Evolutionary conservation across 2,113 vertebrate species (phyloP).

Genomic region (Lampris incognitus): DNA sequence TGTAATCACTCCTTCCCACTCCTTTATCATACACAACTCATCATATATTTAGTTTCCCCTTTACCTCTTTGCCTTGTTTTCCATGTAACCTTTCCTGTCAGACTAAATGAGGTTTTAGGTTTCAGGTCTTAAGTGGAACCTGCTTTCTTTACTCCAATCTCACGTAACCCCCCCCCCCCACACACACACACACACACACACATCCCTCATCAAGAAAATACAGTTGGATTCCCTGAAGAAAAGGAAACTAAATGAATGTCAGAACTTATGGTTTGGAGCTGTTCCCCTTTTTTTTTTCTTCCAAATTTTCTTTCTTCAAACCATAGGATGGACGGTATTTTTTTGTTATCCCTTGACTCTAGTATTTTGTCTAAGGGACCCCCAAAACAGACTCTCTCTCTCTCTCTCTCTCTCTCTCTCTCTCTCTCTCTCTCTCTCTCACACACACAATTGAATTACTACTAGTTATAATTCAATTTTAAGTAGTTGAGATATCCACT

Average conservation of each 20-base stretch:
- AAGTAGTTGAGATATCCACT: too few relatives aligned
- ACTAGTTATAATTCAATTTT: too few relatives aligned
- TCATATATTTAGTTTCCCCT: too few relatives aligned
- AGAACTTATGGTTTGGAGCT: neutral
- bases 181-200: too few relatives aligned
- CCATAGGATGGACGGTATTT: too few relatives aligned
- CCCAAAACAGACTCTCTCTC: too few relatives aligned
- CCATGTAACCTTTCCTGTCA: neutral
- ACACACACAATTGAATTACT: too few relatives aligned
- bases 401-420: too few relatives aligned
- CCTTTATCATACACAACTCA: neutral
- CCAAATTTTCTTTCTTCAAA: neutral
- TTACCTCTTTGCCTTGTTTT: neutral
- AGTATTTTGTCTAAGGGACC: too few relatives aligned
- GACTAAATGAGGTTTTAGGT: conserved; percentile 1
- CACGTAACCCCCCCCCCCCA: neutral
- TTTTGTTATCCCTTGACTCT: too few relatives aligned
- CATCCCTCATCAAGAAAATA: neutral
- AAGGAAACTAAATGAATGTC: neutral
- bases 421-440: too few relatives aligned
- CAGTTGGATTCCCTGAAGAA: neutral
- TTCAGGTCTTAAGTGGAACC: neutral
- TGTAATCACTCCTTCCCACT: neutral
- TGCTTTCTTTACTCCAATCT: neutral
- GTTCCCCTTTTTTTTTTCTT: neutral